Base-by-base conservation (phyloP, 2,888 invertebrate species). In the Andrena trimmerana region DNA sequence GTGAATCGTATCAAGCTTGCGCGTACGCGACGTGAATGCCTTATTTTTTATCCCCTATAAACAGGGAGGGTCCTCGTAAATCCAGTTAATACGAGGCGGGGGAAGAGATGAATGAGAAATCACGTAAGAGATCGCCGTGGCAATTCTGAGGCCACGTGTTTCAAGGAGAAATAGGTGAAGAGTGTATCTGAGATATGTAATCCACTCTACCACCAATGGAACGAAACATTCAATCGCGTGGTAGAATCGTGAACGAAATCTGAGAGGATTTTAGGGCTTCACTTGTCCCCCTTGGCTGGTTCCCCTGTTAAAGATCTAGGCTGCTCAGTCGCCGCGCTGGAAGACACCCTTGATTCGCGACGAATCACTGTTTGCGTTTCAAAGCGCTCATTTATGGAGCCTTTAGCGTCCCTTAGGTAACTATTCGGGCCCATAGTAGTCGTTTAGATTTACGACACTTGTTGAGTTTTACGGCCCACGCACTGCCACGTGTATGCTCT, bases 101-200 rank as follows among this genome's bases (percentile, higher is more conserved):
- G 16, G 48, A 48, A 59, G 16, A 42, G 63, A 79, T 50, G 76
- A 80, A 69, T 72, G 75, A 67, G 68, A 75, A 80, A 82, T 82
- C 78, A 71, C 65, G 33, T 5, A 8, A 13, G 13, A 33, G 66
- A 66, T 75, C 31, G 57, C 10, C 8, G 16, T 10, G 10, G 13
- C 42, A 5, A n/a, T 2, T 27, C 63, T 0, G 52, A 52, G n/a
- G 16, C 20, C 42, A 42, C 31, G 52, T 8, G n/a, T 20, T 50
- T 13, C 31, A 0, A 57, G 8, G 57, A 10, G 36, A 4, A n/a
- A 24, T 10, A 42, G 27, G 2, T 10, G 16, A 60, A 48, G 29
- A 48, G 59, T 62, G 7, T 29, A n/a, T 29, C 48, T 42, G 42
- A 42, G 42, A 42, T 42, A 16, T 42, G 42, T 42, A 42, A 16